Evolutionary conservation across 1,140 invertebrate genomes (phyloP).

Genomic region (Mamestra configurata): DNA sequence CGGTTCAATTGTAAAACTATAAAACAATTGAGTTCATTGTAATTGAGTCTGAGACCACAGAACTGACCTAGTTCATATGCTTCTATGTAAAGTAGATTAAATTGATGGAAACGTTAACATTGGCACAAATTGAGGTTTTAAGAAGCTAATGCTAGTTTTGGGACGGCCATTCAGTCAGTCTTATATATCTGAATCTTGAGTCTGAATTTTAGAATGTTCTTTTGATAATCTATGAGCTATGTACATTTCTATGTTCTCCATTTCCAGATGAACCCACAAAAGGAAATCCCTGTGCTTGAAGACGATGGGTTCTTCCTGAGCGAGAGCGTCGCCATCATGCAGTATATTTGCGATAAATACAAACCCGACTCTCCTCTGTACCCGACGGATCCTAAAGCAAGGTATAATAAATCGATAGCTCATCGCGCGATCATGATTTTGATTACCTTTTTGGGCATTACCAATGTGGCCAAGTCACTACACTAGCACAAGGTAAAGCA

Average conservation of each 20-base stretch:
- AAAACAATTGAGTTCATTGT: not conserved
- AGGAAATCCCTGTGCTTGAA: constrained; percentile 93
- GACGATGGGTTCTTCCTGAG: constrained; percentile 92
- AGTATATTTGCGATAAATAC: constrained; percentile 93
- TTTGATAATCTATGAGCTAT: not conserved
- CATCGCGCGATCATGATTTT: no score
- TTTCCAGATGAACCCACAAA: constrained; percentile 92
- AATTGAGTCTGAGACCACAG: not conserved
- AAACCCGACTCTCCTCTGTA: constrained; percentile 90
- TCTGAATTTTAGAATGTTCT: no score
- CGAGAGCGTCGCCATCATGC: constrained; percentile 93
- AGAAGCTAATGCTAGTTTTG: no score
- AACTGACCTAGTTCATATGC: not conserved
- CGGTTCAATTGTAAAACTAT: not conserved
- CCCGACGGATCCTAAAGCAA: constrained; percentile 90
- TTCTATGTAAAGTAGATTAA: not conserved
- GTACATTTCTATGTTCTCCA: not conserved
- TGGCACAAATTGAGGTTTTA: not conserved
- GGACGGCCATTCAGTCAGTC: no score
- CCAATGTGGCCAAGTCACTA: no score
- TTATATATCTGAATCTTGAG: not conserved
- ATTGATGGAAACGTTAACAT: not conserved
- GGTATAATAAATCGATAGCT: constrained; percentile 72
- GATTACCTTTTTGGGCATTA: no score
- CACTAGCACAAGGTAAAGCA: no score